Conservation (phyloP, 2,113 vertebrate genomes). For the Sus scrofa region T2T-Sscrofa CM000816.6:76997501-76998000, state of each 20-base stretch:
- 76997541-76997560: conserved; percentile 57
- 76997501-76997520: conserved; percentile 7
- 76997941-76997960: conserved; percentile 27
- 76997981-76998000: not conserved
- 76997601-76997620: conserved; percentile 1
- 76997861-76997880: not conserved
- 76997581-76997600: conserved; percentile 51
- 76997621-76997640: not conserved
- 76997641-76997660: conserved; percentile 12
- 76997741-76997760: not conserved
- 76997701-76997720: not conserved
- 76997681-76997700: conserved; percentile 27
- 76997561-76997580: conserved; percentile 8
- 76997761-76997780: conserved; percentile 3
- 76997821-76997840: conserved; percentile 40
- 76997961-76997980: not conserved
- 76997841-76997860: not conserved
- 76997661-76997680: conserved; percentile 32
- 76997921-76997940: not conserved
- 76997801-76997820: not conserved
- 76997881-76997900: not conserved
- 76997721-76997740: not conserved
- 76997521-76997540: not conserved
- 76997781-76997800: not conserved
- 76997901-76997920: not conserved